Evolutionary conservation across 2,888 invertebrate genomes (phyloP), one percentile per base, ranked within the genome.

Genomic region (Sepiola atlantica): DNA sequence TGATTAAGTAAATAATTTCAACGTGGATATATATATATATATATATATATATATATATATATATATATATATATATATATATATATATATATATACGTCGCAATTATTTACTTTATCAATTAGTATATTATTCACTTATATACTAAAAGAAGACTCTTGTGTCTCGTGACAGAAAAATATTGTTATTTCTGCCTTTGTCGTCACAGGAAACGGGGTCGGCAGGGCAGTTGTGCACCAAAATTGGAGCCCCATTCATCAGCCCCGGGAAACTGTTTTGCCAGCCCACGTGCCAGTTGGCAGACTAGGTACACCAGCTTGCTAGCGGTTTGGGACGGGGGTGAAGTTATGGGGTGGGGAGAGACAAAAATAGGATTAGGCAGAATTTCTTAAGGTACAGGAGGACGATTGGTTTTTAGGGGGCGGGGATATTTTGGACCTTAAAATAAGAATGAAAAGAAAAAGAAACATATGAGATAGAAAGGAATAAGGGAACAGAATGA

Each of bases 171-270:
- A 16, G 28, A n/a, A 77, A 12, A 18, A n/a, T 16, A 77, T 77
- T 77, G n/a, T 77, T 32, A 77, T 32, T 77, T 12, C 77, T 32
- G n/a, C 77, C n/a, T 14, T 77, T 77, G n/a, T 77, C 77, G n/a
- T 77, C 16, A 77, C 0, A n/a, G 18, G n/a, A 12, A 32, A 77
- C 14, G 77, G 77, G 77, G 8, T 32, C n/a, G n/a, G 77, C 3
- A 77, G 16, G 77, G 77, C 77, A n/a, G 77, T 77, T 77, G n/a
- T n/a, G 16, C n/a, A 77, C 77, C n/a, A n/a, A n/a, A 77, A 77
- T n/a, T 77, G 77, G 77, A 77, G 77, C 32, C n/a, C 77, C n/a
- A 77, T 77, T 77, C 77, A 77, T 77, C 77, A n/a, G n/a, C 77
- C n/a, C 16, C 32, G 77, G n/a, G 77, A n/a, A n/a, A 77, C n/a